A percentile compares a stretch with the other conserved stretches of the same genome.
Evolutionary conservation across 2,113 vertebrate genomes (phyloP).

Genomic region (Choloepus hoffmanni): DNA sequence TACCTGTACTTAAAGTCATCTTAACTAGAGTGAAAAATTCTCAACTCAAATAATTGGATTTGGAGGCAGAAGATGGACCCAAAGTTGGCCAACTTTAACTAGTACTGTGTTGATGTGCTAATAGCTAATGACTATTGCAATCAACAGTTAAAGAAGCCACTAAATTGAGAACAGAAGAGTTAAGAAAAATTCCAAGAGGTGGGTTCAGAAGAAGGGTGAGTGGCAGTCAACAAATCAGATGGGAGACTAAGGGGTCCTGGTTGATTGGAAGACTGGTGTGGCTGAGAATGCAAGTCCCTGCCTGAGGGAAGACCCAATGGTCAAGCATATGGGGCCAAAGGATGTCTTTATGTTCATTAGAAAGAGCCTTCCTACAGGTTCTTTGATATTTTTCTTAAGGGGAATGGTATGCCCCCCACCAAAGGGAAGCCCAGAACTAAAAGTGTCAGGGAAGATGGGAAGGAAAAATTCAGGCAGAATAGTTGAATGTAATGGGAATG

Average conservation of each 20-base stretch:
- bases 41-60: neutral
- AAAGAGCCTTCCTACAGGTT: neutral
- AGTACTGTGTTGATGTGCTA: neutral
- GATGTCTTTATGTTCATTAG: neutral
- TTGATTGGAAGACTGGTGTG: neutral
- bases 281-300: neutral
- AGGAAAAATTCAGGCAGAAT: neutral
- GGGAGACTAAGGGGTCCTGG: neutral
- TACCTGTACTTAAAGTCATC: conserved; percentile 16
- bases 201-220: neutral
- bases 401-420: neutral
- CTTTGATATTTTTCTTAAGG: neutral
- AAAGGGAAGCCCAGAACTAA: neutral
- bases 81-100: neutral
- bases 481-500: neutral
- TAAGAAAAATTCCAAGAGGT: neutral
- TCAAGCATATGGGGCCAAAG: neutral
- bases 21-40: neutral
- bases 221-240: neutral
- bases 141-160: neutral
- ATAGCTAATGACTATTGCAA: neutral
- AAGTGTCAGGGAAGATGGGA: neutral
- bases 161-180: neutral
- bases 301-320: neutral
- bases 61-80: neutral